A percentile compares a stretch with the other conserved stretches of the same genome.
phyloP scores from a whole-genome alignment of 2,797 vertebrate genomes.

The Coreius guichenoti region DNA sequence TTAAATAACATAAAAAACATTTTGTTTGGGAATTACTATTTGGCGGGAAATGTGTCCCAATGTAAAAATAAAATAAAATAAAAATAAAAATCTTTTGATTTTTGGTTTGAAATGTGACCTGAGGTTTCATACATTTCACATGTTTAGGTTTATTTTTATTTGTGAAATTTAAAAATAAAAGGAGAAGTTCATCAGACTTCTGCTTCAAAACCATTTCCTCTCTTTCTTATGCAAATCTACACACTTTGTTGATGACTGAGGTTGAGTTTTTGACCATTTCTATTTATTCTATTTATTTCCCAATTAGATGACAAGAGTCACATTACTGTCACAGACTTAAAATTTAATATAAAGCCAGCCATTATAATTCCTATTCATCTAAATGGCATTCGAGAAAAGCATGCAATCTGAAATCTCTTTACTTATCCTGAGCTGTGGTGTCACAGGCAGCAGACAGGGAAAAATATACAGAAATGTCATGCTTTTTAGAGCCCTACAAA shows the following conservation, averaged over 20 bases:
- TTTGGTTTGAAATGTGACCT: background rate
- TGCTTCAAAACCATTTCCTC: background rate
- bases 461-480: background rate
- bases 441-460: background rate
- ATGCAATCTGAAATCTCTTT: slow-evolving; percentile 5
- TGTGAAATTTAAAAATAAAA: background rate
- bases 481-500: background rate
- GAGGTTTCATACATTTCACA: background rate
- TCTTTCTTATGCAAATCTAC: background rate
- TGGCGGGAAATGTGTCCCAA: too few relatives aligned
- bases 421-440: background rate
- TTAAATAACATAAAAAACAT: background rate
- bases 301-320: background rate
- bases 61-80: too few relatives aligned
- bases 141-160: background rate
- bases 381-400: background rate
- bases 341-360: background rate
- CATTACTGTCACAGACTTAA: background rate
- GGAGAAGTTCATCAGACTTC: background rate
- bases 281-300: background rate
- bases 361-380: background rate
- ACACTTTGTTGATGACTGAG: background rate
- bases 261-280: background rate
- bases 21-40: background rate
- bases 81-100: background rate